Conservation (phyloP, 2,113 vertebrate genomes). For the Formicarius rufipectus region DNA sequence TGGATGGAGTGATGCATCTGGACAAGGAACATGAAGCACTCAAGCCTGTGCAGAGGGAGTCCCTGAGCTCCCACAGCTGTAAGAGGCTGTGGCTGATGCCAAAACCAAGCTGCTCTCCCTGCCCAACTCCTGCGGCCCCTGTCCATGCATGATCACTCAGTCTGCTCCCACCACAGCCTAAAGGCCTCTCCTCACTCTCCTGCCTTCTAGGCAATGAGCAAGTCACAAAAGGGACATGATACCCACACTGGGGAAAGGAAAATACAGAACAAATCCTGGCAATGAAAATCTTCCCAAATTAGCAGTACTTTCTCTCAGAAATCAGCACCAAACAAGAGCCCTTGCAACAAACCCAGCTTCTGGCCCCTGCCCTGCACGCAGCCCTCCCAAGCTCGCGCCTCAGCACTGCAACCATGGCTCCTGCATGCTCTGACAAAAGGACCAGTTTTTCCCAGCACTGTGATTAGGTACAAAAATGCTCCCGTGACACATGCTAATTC, state of each 20-base stretch:
- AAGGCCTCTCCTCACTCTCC: background rate
- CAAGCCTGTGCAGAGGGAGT: fast-evolving
- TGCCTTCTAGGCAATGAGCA: background rate
- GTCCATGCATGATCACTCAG: fast-evolving
- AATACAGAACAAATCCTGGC: background rate
- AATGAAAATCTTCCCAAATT: background rate
- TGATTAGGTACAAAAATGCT: background rate
- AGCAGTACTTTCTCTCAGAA: background rate
- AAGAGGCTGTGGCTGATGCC: background rate
- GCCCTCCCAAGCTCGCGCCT: fast-evolving
- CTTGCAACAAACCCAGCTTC: fast-evolving
- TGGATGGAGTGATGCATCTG: background rate
- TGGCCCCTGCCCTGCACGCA: background rate
- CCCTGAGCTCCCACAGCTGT: fast-evolving
- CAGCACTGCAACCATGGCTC: background rate
- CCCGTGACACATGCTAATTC: background rate
- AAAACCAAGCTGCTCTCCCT: fast-evolving
- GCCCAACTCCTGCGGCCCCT: background rate
- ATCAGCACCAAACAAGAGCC: background rate
- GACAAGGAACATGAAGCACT: fast-evolving
- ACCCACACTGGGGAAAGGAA: fast-evolving
- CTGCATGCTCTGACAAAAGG: background rate
- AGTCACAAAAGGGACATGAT: background rate
- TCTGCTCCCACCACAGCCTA: background rate
- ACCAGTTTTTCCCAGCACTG: background rate